Base-by-base conservation (phyloP, 2,113 vertebrate species). In the Megatriorchis doriae region DNA sequence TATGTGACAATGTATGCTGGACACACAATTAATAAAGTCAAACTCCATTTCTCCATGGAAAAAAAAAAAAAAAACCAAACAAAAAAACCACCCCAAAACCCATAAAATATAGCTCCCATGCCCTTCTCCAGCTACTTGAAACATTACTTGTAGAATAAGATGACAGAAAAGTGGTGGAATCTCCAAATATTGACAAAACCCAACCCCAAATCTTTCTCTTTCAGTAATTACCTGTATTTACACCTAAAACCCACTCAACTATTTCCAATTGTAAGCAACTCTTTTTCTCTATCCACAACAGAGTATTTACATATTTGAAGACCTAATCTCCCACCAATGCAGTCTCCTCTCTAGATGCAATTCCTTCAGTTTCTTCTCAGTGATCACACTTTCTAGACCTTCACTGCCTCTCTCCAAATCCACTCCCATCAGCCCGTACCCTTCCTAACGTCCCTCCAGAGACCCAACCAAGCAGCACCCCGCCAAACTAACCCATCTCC, bases 401-500 rank as follows among this genome's bases (percentile, higher is more conserved):
- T 42, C 9, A 73, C 10, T 6, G 0, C 0, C 10, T 34, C 34
- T 15, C 34, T 56, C 36, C 3, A 0, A 59, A 18, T 21, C 17
- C 20, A 19, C 26, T 43, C n/a, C 25, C 9, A 1, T 4, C 21
- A 45, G 29, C 15, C 40, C 34, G 11, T 0, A 9, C 9, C 4
- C 27, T 40, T 31, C 43, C 53, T 13, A 25, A 34, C 0, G 42
- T 6, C 5, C 22, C 52, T 48, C 12, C 42, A 3, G 45, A 50
- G 34, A 2, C 21, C 47, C 12, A 21, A 7, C 4, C 38, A 6
- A 14, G 3, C 14, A 6, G 12, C 75, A 10, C 4, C 4, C 36
- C 9, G 19, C 11, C 31, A 6, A 6, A 9, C 5, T 5, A 36
- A 1, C 23, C 18, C 36, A 11, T 0, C 10, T 2, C 31, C 50